phyloP scores from a whole-genome alignment of 2,888 invertebrate species.

The Pinctada fucata region DNA sequence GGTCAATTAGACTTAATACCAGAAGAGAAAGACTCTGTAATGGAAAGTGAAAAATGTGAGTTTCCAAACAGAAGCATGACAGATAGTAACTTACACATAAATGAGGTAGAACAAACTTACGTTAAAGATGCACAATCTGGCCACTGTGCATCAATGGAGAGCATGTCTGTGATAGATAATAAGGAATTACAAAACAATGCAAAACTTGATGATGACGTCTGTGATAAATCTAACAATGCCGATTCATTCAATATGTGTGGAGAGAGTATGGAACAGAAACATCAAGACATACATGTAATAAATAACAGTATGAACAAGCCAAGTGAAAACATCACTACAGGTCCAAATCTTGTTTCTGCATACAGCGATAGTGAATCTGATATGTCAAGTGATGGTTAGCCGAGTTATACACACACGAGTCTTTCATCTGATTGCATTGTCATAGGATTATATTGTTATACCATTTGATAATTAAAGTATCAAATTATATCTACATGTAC shows the following conservation, averaged over 20 bases:
- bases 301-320: no score
- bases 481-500: not conserved
- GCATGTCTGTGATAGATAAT: not conserved
- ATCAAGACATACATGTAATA: not conserved
- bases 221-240: not conserved
- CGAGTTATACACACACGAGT: no score
- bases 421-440: not conserved
- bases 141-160: not conserved
- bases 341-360: slow-evolving; percentile 35
- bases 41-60: not conserved
- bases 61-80: not conserved
- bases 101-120: not conserved
- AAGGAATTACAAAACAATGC: not conserved
- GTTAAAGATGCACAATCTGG: not conserved
- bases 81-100: not conserved
- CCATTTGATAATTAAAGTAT: not conserved
- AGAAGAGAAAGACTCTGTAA: not conserved
- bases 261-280: not conserved
- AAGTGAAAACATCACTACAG: not conserved
- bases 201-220: not conserved
- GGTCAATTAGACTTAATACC: not conserved
- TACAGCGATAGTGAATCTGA: slow-evolving; percentile 45
- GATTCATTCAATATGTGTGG: not conserved
- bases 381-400: not conserved
- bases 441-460: not conserved